Conservation (phyloP, 2,888 invertebrate species). For the Spilarctia lutea region DNA sequence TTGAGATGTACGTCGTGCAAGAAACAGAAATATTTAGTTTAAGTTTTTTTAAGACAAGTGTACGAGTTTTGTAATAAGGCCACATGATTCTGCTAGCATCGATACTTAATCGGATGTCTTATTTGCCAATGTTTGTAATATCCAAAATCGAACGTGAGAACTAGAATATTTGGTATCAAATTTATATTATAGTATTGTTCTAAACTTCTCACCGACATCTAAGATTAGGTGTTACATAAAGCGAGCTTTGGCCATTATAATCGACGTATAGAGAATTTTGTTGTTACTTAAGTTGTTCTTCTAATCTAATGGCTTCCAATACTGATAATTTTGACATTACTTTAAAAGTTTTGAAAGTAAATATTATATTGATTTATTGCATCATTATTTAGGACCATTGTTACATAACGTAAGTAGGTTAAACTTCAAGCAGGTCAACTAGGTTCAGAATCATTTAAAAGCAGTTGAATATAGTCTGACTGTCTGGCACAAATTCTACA, state of each 20-base stretch:
- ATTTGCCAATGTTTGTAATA: slow-evolving; percentile 4
- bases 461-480: not conserved
- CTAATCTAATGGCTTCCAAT: not conserved
- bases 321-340: not conserved
- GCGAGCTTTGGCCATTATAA: slow-evolving; percentile 7
- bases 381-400: not conserved
- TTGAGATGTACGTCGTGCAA: too few species aligned
- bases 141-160: slow-evolving; percentile 16
- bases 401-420: not conserved
- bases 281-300: not conserved
- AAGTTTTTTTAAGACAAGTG: too few species aligned
- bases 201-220: slow-evolving; percentile 14
- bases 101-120: not conserved
- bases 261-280: not conserved
- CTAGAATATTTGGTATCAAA: slow-evolving; percentile 15
- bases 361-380: not conserved
- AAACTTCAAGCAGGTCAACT: not conserved
- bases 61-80: not conserved
- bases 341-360: not conserved
- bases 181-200: slow-evolving; percentile 17
- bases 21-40: too few species aligned
- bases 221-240: slow-evolving; percentile 13
- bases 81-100: slow-evolving; percentile 1
- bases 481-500: not conserved
- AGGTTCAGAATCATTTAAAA: not conserved